Evolutionary conservation across 1,140 invertebrate species (phyloP), one percentile per base, ranked within the genome.

Genomic region (Drosophila dunni): DNA sequence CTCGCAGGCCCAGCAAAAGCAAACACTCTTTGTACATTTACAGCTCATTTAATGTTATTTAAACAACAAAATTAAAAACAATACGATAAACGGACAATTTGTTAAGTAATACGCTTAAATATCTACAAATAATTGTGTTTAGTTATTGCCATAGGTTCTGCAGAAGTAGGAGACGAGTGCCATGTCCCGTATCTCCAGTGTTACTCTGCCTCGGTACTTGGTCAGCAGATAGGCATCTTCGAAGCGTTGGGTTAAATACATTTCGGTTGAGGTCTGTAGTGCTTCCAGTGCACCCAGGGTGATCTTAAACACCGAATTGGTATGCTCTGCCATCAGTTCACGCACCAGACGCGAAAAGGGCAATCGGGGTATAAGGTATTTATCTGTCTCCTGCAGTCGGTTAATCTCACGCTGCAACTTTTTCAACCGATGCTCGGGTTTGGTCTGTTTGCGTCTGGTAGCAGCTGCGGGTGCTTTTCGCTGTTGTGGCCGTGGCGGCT

Each of bases 161-260:
- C 70, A 65, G 6, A 88, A 48, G 17, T 72, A 80, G 15, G 58
- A 50, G 8, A 84, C 71, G 7, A 91, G 13, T 5, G 69, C 76
- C 78, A 91, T 72, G 91, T 97, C 96, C 66, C 94, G 94, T 33
- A 94, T 94, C 94, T 95, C 95, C 56, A 97, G 93, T 33, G 97
- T 97, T 0, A 96, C 94, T 45, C 97, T 93, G 79, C 96, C 95
- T 11, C 96, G 95, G 84, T 97, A 96, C 60, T 94, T 93, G 24
- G 96, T 93, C 73, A 96, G 94, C 83, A 96, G 69, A 79, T 95
- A 94, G 48, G 95, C 94, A 91, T 97, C 96, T 89, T 96, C 94
- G 81, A 97, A 96, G 8, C 96, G 93, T 80, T 96, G 95, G 13
- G 96, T 95, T 9, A 97, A 65, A 83, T 96, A 97, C 72, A 95